Percentiles rank a stretch among this genome's conserved stretches.
Conservation (phyloP, 1,140 invertebrate genomes). For the Anthonomus grandis region DNA sequence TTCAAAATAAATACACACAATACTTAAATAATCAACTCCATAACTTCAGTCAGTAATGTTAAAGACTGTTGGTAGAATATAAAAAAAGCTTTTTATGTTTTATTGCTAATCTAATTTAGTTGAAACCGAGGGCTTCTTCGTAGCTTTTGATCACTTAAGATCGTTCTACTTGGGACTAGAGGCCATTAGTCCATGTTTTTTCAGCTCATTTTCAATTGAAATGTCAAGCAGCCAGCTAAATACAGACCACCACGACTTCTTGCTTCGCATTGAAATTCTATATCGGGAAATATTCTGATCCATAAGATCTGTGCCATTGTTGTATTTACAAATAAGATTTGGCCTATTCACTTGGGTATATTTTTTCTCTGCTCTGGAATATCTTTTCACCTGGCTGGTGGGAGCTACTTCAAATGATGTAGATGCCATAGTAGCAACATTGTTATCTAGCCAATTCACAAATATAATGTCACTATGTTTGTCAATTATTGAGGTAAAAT, state of each 20-base stretch:
- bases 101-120: too few species aligned
- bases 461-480: background rate
- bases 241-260: constrained; percentile 44
- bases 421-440: constrained; percentile 9
- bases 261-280: constrained; percentile 44
- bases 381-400: constrained; percentile 1
- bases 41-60: too few species aligned
- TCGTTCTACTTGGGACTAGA: too few species aligned
- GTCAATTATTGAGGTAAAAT: constrained; percentile 6
- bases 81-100: too few species aligned
- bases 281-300: too few species aligned
- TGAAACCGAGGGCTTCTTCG: too few species aligned
- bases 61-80: too few species aligned
- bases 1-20: too few species aligned
- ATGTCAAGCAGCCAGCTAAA: constrained; percentile 42
- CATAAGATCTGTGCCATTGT: constrained; percentile 43
- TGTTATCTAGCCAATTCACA: too few species aligned
- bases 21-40: too few species aligned
- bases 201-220: constrained; percentile 38
- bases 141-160: too few species aligned
- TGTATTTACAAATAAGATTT: constrained; percentile 44
- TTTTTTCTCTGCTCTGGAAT: constrained; percentile 19
- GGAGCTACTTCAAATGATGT: background rate
- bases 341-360: constrained; percentile 17
- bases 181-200: too few species aligned